These are phyloP conservation scores for human DNA, from an alignment of 2,113 vertebrate species.

Conservation along the genomic window DNA sequence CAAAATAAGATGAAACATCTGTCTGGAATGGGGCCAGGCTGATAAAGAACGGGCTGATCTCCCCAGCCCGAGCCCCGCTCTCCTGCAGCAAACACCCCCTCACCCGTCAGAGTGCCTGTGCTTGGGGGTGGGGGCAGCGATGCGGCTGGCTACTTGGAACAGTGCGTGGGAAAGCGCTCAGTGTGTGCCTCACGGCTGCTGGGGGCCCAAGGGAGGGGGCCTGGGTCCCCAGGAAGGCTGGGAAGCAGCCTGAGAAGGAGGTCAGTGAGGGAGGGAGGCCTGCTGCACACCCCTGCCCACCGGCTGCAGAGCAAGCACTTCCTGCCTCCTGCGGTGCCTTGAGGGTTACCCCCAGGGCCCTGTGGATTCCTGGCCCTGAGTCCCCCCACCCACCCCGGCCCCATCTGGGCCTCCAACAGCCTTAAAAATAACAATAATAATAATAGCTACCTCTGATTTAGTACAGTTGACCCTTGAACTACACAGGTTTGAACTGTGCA, in stretches of 20 bases:
- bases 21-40: slow-evolving; percentile 83
- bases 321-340: slow-evolving; percentile 3
- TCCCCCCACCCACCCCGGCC: background rate
- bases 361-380: background rate
- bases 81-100: slow-evolving; percentile 68
- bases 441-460: background rate
- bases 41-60: slow-evolving; percentile 83
- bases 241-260: slow-evolving; percentile 43
- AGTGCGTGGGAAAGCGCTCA: slow-evolving; percentile 81
- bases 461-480: background rate
- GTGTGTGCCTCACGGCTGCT: slow-evolving; percentile 43
- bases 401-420: background rate
- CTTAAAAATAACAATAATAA: background rate
- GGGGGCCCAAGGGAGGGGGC: slow-evolving; percentile 49
- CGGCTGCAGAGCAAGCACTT: slow-evolving; percentile 13
- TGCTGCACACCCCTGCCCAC: background rate
- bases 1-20: slow-evolving; percentile 88
- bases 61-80: background rate
- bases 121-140: background rate
- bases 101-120: background rate
- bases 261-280: slow-evolving; percentile 32
- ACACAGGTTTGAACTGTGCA: background rate
- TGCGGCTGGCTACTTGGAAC: slow-evolving; percentile 66
- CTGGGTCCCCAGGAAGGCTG: slow-evolving; percentile 1
- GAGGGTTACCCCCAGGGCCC: background rate